Conservation (phyloP, 2,113 vertebrate genomes). For the Apodemus sylvaticus region DNA sequence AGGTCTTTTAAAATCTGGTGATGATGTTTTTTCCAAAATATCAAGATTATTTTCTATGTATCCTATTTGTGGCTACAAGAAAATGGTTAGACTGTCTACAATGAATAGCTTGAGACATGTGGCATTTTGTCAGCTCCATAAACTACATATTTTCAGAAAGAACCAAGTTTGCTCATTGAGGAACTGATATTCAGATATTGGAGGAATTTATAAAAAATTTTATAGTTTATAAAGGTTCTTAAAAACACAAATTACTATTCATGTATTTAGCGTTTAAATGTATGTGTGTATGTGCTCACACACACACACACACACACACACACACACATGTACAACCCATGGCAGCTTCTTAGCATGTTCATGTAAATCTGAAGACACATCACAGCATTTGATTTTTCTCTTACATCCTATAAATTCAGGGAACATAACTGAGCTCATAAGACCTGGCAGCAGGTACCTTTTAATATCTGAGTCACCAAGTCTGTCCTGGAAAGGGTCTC, state of each 20-base stretch:
- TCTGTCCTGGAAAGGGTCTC: neutral
- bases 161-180: neutral
- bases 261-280: neutral
- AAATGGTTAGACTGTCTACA: neutral
- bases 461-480: neutral
- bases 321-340: neutral
- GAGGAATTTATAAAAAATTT: neutral
- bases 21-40: neutral
- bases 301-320: too few species aligned
- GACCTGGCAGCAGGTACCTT: neutral
- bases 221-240: neutral
- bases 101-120: neutral
- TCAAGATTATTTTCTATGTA: neutral
- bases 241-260: neutral
- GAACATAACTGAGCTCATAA: too few species aligned
- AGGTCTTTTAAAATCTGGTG: neutral
- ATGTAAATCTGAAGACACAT: neutral
- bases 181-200: neutral
- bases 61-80: neutral
- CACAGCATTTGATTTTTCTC: too few species aligned
- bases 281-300: too few species aligned
- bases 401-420: neutral
- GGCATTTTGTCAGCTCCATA: neutral
- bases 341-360: neutral
- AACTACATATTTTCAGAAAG: neutral